Conservation (phyloP, 1,140 invertebrate species). For the Drosophila sechellia region DNA sequence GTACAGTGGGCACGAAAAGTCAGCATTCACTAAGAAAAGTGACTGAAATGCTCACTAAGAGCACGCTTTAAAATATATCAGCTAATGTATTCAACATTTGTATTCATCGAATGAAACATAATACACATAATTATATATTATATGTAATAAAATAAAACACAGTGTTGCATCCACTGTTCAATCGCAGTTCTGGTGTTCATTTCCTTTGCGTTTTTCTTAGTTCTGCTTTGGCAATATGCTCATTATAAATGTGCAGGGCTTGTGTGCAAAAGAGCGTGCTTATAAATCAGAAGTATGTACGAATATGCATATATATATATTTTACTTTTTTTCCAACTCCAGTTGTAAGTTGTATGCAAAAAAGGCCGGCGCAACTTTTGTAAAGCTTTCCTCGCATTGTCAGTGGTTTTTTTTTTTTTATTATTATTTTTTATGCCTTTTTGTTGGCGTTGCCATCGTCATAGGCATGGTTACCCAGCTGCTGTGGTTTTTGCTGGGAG, state of each 20-base stretch:
- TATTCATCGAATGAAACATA: too few species aligned
- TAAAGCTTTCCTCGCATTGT: constrained; percentile 45
- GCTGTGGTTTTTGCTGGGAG: constrained; percentile 15
- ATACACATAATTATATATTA: not conserved
- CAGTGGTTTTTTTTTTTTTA: constrained; percentile 7
- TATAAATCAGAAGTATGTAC: constrained; percentile 30
- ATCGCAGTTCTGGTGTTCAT: constrained; percentile 31
- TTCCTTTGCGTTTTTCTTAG: constrained; percentile 46
- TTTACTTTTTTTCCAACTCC: not conserved
- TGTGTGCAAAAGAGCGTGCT: constrained; percentile 14
- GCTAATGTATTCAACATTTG: too few species aligned
- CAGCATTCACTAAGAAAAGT: not conserved
- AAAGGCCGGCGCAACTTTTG: constrained; percentile 54
- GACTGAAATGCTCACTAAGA: not conserved
- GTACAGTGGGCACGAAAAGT: constrained; percentile 57
- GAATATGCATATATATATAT: constrained; percentile 29
- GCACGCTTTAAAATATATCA: too few species aligned
- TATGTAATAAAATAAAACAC: not conserved
- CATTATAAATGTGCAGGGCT: constrained; percentile 71
- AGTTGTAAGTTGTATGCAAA: constrained; percentile 64
- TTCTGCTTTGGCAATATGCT: constrained; percentile 61
- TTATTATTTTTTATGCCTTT: constrained; percentile 7
- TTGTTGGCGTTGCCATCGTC: constrained; percentile 34
- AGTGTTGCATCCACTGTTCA: constrained; percentile 22
- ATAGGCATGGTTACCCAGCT: constrained; percentile 46